Base-by-base conservation (phyloP, 2,113 vertebrate genomes). In the Cyprinodon brontotheroides region DNA sequence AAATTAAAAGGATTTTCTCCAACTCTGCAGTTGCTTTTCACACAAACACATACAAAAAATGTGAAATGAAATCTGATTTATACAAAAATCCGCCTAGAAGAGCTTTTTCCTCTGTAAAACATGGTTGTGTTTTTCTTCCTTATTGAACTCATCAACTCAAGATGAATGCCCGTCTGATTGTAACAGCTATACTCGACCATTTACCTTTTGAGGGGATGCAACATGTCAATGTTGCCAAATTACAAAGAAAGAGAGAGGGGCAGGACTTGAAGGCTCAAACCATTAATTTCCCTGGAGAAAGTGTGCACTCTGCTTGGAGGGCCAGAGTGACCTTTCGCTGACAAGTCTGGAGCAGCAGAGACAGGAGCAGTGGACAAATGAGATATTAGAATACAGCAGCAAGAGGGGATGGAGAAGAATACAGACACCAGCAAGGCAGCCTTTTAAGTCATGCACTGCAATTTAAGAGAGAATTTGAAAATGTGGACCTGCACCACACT, bases 231-330 rank as follows among this genome's bases (percentile, higher is more conserved):
- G 83, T 29, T 11, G 67, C 90, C 82, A 92, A 92, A 92, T 92
- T 88, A 88, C 87, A 65, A 86, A 82, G 83, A 77, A 83, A 74
- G 77, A 81, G 76, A 82, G 86, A 91, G 79, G 50, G 50, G 62
- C 84, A 77, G 88, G 82, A 72, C 86, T 85, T 74, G 87, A 83
- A 89, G 90, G 83, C 87, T 89, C 78, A 81, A 86, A 80, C 91
- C 93, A 94, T 94, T 94, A 94, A 94, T 94, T 94, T 94, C 91
- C 92, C 90, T 68, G 71, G 91, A 93, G 91, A 77, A 90, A 89
- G 86, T 80, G 75, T 81, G 75, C 86, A 80, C 87, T 91, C 80
- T 79, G 85, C 89, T 91, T 78, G 74, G 83, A 91, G 85, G 88
- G 90, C 84, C 78, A 83, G 86, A 82, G 76, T 94, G 92, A 95